A percentile compares a stretch with the other conserved stretches of the same genome.
Evolutionary conservation across 2,888 invertebrate genomes (phyloP).

Genomic region (Flabesymbios commensalis): DNA sequence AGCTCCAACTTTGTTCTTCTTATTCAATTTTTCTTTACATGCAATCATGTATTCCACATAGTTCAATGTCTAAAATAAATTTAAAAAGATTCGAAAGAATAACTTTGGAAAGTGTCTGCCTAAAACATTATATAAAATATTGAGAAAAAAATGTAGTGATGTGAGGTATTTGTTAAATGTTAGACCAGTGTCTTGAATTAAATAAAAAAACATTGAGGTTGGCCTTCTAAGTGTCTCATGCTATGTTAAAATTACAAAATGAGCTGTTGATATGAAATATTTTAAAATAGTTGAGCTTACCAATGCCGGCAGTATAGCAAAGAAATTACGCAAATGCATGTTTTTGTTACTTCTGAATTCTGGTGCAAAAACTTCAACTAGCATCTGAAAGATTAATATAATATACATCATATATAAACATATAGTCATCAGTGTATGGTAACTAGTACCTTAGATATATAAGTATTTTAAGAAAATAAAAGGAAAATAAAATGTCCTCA

Average conservation of each 20-base stretch:
- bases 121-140: background rate
- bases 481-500: too few relatives aligned
- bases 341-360: conserved; percentile 85
- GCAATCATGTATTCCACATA: conserved; percentile 91
- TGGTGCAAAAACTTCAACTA: conserved; percentile 90
- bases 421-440: background rate
- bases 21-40: conserved; percentile 89
- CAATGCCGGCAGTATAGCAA: conserved; percentile 85
- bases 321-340: conserved; percentile 88
- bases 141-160: too few relatives aligned
- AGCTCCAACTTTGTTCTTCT: conserved; percentile 84
- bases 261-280: too few relatives aligned
- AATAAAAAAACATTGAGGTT: background rate
- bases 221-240: too few relatives aligned
- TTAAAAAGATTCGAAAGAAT: background rate
- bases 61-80: conserved; percentile 76
- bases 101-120: too few relatives aligned
- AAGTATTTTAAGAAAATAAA: too few relatives aligned
- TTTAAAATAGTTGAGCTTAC: conserved; percentile 43
- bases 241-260: too few relatives aligned
- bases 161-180: too few relatives aligned
- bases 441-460: background rate
- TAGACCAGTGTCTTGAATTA: too few relatives aligned
- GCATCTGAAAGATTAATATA: conserved; percentile 63
- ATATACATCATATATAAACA: background rate